Evolutionary conservation across 64 coral and sea anemone genomes (phyloP).

Genomic region (Pachyseris speciosa): DNA sequence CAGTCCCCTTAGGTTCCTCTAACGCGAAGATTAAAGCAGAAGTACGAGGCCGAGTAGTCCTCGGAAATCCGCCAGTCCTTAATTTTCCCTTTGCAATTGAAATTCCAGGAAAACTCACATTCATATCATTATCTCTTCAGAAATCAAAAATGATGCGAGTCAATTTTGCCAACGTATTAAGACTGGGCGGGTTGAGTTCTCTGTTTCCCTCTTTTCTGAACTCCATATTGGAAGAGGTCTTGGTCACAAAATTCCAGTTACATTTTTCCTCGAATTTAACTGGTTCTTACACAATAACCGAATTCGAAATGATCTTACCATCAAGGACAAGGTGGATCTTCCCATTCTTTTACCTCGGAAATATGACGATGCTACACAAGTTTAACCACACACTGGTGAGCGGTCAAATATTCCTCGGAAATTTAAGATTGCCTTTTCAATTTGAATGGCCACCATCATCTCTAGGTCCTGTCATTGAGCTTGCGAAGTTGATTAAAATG

Average conservation of each 20-base stretch:
- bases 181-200: not conserved
- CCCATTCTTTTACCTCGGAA: not conserved
- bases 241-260: not conserved
- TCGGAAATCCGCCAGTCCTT: slow-evolving; percentile 37
- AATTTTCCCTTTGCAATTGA: slow-evolving; percentile 42
- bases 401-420: not conserved
- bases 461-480: not conserved
- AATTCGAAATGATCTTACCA: not conserved
- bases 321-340: not conserved
- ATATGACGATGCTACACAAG: not conserved
- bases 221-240: not conserved
- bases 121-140: slow-evolving; percentile 42
- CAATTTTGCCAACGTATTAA: not conserved
- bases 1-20: not conserved
- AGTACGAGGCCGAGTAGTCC: slow-evolving; percentile 14
- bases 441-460: not conserved
- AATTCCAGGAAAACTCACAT: slow-evolving; percentile 6
- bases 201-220: not conserved
- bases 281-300: not conserved
- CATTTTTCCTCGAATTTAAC: not conserved
- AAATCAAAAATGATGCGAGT: not conserved
- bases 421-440: not conserved
- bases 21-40: not conserved
- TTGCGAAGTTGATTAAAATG: no score
- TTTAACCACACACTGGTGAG: not conserved